These are phyloP conservation scores for Petrocephalus microphthalmus DNA, from an alignment of 2,113 vertebrate species.

Conservation along the genomic window DNA sequence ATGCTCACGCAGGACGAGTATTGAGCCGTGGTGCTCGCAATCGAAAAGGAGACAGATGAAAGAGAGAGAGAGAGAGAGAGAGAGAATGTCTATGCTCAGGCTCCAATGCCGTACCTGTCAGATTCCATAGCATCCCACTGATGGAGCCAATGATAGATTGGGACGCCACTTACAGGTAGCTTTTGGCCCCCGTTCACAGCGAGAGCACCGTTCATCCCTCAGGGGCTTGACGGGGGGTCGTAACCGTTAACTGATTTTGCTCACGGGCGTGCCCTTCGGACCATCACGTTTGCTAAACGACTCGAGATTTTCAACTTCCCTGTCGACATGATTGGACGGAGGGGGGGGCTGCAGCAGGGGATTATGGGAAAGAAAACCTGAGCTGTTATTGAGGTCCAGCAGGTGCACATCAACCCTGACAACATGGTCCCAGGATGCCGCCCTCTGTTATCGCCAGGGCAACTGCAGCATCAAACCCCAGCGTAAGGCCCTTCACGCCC, in stretches of 20 bases:
- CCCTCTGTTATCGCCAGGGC: neutral
- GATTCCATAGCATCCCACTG: neutral
- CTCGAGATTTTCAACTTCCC: conserved; percentile 17
- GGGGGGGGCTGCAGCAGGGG: neutral
- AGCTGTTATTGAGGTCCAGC: conserved; percentile 21
- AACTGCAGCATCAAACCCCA: neutral
- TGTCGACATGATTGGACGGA: conserved; percentile 20
- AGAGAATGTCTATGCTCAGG: neutral
- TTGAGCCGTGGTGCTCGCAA: neutral
- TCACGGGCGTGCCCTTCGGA: neutral
- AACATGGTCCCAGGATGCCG: neutral
- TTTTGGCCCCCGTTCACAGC: neutral
- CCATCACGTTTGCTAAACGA: conserved; percentile 18
- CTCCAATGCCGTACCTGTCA: conserved; percentile 5
- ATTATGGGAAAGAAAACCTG: neutral
- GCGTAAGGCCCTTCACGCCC: neutral
- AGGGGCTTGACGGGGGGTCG: neutral
- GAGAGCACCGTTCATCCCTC: neutral
- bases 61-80: neutral
- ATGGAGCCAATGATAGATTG: conserved; percentile 5
- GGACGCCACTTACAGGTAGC: conserved; percentile 7
- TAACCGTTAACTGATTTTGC: conserved; percentile 7
- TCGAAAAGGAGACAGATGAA: neutral
- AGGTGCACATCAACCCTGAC: conserved; percentile 6
- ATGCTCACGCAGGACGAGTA: neutral